Base-by-base conservation (phyloP, 2,888 invertebrate species). In the Drosophila colorata region DNA sequence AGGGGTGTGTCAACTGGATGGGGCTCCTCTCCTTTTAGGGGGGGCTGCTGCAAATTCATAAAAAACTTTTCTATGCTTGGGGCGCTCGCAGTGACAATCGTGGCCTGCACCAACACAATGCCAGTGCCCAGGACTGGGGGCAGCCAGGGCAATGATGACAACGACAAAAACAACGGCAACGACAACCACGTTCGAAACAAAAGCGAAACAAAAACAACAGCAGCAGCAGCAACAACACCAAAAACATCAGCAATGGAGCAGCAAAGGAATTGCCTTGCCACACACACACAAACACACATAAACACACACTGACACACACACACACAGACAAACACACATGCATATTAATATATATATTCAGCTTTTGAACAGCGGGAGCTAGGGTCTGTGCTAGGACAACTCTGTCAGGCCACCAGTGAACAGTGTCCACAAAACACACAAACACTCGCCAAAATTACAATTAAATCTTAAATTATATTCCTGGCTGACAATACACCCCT, bases 11-110 rank as follows among this genome's bases (percentile, higher is more conserved):
- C n/a, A 5, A 14, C 31, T 18, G 46, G 9, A 44, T 31, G 31
- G 48, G 55, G 25, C 31, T 33, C 47, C 33, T 47, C 47, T 37
- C 7, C 9, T 9, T 37, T 43, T 6, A 13, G 35, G 53, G 25
- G 47, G 49, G 58, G 56, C 44, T 52, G 60, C 68, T 76, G 73
- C 59, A 74, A 77, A 89, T 78, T 87, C 82, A 80, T 89, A 80
- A 80, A 86, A 87, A 83, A 83, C 68, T 85, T 89, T 85, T 82
- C 89, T 88, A 83, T 69, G 87, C 89, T 75, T 64, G 74, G 77
- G 83, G 90, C 87, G 84, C 80, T 88, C 78, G 78, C 88, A 88
- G 85, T 78, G 80, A 87, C 83, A 87, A 87, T 85, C 87, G 86
- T 72, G 85, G 82, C 82, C 74, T 79, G 82, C 77, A 81, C 82